Percentiles rank a stretch among this genome's conserved stretches.
These are phyloP conservation scores for Alligator mississippiensis DNA, from an alignment of 2,113 vertebrate species.

Conservation along the genomic window DNA sequence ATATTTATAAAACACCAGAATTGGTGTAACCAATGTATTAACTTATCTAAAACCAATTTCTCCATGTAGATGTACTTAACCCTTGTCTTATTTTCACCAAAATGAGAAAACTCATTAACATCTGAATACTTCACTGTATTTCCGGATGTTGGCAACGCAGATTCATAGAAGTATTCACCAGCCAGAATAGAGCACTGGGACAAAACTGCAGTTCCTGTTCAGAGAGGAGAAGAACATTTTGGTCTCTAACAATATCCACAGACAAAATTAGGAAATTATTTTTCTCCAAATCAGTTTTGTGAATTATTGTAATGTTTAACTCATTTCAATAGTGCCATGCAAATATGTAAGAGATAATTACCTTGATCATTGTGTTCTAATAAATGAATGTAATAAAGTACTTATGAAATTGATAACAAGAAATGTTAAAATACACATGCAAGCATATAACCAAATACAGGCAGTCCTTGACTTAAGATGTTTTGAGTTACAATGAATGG, in stretches of 20 bases:
- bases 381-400: not conserved
- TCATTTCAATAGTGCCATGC: not conserved
- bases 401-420: not conserved
- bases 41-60: not conserved
- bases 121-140: not conserved
- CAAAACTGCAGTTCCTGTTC: not conserved
- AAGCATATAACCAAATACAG: not conserved
- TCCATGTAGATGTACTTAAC: not conserved
- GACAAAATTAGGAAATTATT: not conserved
- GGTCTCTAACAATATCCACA: not conserved
- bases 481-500: too few relatives aligned
- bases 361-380: not conserved
- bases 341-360: not conserved
- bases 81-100: not conserved
- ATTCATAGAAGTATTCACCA: not conserved
- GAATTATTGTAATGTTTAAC: not conserved
- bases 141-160: not conserved
- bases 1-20: not conserved
- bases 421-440: not conserved
- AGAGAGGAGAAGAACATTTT: not conserved
- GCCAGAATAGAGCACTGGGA: not conserved
- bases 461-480: too few relatives aligned
- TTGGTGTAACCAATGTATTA: not conserved
- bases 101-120: not conserved
- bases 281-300: not conserved